These are phyloP conservation scores for Pseudocheirus occidentalis DNA, from an alignment of 2,797 vertebrate species.

Conservation along the genomic window DNA sequence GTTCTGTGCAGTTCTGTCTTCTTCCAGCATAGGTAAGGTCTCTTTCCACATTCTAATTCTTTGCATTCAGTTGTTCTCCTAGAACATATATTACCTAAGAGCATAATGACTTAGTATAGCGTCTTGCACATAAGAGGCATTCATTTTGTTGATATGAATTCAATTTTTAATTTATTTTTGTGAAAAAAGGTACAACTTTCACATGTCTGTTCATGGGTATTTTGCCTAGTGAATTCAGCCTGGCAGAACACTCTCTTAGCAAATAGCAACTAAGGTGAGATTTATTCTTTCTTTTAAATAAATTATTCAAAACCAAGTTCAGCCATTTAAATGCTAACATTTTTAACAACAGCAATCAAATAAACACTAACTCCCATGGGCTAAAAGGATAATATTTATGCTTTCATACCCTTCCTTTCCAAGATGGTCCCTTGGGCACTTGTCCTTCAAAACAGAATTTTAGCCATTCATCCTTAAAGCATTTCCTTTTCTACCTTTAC, in stretches of 20 bases:
- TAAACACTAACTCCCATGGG: background rate
- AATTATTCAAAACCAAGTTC: constrained; percentile 34
- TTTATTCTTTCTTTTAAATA: constrained; percentile 51
- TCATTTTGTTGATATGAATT: background rate
- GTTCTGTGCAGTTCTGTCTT: constrained; percentile 66
- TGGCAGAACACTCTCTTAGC: constrained; percentile 48
- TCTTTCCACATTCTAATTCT: constrained; percentile 58
- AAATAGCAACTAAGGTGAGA: constrained; percentile 51
- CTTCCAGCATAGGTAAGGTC: background rate
- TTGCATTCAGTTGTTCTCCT: constrained; percentile 56
- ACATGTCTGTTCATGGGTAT: background rate
- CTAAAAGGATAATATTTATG: background rate
- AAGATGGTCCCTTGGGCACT: constrained; percentile 23
- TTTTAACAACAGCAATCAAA: constrained; percentile 34
- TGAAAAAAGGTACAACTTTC: constrained; percentile 38
- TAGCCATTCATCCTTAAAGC: constrained; percentile 46
- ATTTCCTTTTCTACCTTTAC: constrained; percentile 27
- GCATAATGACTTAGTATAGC: background rate
- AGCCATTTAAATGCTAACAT: constrained; percentile 49
- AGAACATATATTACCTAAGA: background rate
- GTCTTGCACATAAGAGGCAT: background rate
- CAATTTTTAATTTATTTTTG: constrained; percentile 60
- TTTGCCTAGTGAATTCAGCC: constrained; percentile 50
- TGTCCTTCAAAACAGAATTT: constrained; percentile 40
- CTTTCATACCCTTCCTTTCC: constrained; percentile 26